phyloP scores from a whole-genome alignment of 2,113 vertebrate genomes.

The Microcebus tavaratra region DNA sequence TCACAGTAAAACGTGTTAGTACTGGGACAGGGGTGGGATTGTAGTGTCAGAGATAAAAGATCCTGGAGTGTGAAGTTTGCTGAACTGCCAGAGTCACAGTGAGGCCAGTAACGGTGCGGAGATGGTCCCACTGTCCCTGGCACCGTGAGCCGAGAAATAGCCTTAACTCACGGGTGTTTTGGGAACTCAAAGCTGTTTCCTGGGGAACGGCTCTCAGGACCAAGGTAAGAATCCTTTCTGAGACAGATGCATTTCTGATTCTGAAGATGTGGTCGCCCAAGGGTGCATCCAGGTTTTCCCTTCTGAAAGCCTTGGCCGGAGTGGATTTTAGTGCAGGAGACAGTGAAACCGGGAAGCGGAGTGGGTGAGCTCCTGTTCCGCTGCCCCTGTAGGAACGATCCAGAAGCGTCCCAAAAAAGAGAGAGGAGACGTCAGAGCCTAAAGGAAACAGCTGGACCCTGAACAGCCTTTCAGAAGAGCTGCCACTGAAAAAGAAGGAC shows the following conservation, averaged over 20 bases:
- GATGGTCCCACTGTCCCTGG: neutral
- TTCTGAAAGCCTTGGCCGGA: neutral
- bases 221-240: neutral
- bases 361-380: accelerated
- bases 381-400: conserved; percentile 77
- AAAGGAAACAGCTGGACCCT: neutral
- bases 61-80: neutral
- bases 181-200: neutral
- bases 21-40: accelerated
- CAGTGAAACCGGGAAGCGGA: accelerated
- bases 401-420: conserved; percentile 51
- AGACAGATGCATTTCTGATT: neutral
- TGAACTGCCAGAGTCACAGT: neutral
- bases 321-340: neutral
- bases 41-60: too few species aligned
- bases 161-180: accelerated
- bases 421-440: conserved; percentile 62
- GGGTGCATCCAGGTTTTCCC: neutral
- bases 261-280: neutral
- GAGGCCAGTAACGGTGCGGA: neutral
- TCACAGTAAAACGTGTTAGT: too few species aligned
- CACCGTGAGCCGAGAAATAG: neutral
- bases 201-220: neutral
- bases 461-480: conserved; percentile 64
- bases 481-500: conserved; percentile 79